Conservation (phyloP, 2,113 vertebrate species). For the Cricetomys ansorgei region DNA sequence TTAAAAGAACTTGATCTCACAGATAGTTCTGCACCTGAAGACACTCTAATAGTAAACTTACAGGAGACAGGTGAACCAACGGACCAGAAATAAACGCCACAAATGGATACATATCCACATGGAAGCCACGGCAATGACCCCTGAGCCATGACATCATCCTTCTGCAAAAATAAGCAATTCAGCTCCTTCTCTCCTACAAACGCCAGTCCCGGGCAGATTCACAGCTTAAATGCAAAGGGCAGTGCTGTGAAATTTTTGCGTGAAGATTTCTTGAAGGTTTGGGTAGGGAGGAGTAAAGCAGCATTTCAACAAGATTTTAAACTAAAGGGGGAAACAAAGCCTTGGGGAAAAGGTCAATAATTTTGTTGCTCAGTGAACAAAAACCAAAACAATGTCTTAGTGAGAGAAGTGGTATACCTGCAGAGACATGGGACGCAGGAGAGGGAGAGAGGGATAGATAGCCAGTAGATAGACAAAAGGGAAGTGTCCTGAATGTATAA, state of each 20-base stretch:
- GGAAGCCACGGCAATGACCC: background rate
- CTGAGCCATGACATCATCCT: background rate
- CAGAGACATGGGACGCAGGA: accelerated
- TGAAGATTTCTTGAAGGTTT: conserved; percentile 7
- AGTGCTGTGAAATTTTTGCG: background rate
- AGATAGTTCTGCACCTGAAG: background rate
- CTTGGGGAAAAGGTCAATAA: background rate
- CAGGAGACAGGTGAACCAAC: background rate
- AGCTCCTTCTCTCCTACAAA: background rate
- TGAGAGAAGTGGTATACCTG: background rate
- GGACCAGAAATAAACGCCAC: background rate
- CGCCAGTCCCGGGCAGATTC: background rate
- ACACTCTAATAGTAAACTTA: background rate
- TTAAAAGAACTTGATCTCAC: background rate
- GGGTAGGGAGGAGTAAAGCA: background rate
- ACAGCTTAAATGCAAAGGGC: background rate
- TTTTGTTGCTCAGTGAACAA: background rate
- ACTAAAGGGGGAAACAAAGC: background rate
- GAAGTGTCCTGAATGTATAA: background rate
- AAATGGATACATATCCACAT: background rate
- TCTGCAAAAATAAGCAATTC: background rate
- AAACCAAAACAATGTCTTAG: background rate
- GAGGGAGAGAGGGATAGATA: background rate
- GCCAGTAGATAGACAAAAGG: background rate
- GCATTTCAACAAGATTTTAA: background rate